Percentiles rank a stretch among this genome's conserved stretches.
Evolutionary conservation across 1,140 invertebrate genomes (phyloP).

Genomic region (Trichonephila clavata): DNA sequence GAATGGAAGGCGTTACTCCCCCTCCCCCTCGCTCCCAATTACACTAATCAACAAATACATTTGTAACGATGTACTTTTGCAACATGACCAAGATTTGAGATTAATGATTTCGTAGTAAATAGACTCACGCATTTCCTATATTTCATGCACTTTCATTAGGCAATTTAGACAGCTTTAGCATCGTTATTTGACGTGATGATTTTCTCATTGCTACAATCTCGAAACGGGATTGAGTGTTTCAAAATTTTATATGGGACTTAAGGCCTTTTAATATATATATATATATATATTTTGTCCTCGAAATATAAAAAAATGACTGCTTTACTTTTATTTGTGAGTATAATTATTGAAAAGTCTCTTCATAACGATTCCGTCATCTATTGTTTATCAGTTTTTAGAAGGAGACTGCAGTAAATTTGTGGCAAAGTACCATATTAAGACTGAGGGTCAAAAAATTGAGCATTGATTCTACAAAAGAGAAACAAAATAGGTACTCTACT

Average conservation of each 20-base stretch:
- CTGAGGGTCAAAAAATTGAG: too few relatives aligned
- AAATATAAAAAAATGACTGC: too few relatives aligned
- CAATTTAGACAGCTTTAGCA: too few relatives aligned
- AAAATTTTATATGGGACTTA: not conserved
- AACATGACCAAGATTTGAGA: not conserved
- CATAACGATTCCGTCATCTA: too few relatives aligned
- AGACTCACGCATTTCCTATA: not conserved
- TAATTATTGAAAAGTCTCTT: too few relatives aligned
- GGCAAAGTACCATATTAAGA: too few relatives aligned
- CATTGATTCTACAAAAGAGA: too few relatives aligned
- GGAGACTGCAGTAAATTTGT: too few relatives aligned
- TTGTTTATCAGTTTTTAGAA: too few relatives aligned
- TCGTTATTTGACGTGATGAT: not conserved
- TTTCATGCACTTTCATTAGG: not conserved
- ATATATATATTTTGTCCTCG: too few relatives aligned
- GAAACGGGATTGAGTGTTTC: not conserved
- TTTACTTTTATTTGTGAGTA: too few relatives aligned
- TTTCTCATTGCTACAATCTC: conserved; percentile 17
- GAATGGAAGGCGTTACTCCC: not conserved
- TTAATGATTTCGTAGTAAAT: conserved; percentile 25
- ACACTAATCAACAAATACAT: not conserved
- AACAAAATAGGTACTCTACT: too few relatives aligned
- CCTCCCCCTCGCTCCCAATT: not conserved
- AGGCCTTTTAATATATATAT: not conserved
- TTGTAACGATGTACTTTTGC: not conserved